Evolutionary conservation across 1,140 invertebrate genomes (phyloP).

Genomic region (Liolophura sinensis): DNA sequence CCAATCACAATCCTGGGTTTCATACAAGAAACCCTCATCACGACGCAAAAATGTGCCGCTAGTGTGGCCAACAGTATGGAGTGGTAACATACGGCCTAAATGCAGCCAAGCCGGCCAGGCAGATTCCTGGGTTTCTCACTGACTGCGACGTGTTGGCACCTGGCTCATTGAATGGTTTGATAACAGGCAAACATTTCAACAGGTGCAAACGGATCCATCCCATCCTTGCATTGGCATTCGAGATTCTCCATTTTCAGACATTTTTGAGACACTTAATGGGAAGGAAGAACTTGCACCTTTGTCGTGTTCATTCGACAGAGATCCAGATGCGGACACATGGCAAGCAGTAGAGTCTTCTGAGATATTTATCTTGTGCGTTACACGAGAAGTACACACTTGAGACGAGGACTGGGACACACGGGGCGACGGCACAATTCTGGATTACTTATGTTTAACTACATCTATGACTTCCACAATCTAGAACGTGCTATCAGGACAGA

Average conservation of each 20-base stretch:
- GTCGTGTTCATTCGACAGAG: background rate
- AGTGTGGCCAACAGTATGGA: slow-evolving; percentile 43
- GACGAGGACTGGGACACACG: slow-evolving; percentile 11
- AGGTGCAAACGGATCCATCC: slow-evolving; percentile 60
- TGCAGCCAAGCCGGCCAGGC: slow-evolving; percentile 56
- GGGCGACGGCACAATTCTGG: slow-evolving; percentile 24
- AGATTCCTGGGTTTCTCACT: slow-evolving; percentile 55
- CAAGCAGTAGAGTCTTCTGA: background rate
- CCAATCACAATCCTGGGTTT: slow-evolving; percentile 23
- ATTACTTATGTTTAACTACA: slow-evolving; percentile 15
- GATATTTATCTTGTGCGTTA: background rate
- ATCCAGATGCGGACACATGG: background rate
- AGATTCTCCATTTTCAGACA: slow-evolving; percentile 57
- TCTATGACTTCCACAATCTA: slow-evolving; percentile 8
- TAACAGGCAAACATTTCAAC: slow-evolving; percentile 60
- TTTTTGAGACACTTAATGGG: slow-evolving; percentile 5
- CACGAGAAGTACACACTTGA: background rate
- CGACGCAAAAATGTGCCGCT: slow-evolving; percentile 37
- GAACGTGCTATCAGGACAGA: slow-evolving; percentile 13
- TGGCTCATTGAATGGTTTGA: slow-evolving; percentile 58
- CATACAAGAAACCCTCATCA: slow-evolving; percentile 52
- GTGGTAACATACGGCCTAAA: slow-evolving; percentile 53
- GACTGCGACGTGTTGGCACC: slow-evolving; percentile 54
- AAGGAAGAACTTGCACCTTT: background rate
- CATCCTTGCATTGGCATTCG: slow-evolving; percentile 51